These are phyloP conservation scores for Dicentrarchus labrax DNA, from an alignment of 2,113 vertebrate species.

Conservation along the genomic window DNA sequence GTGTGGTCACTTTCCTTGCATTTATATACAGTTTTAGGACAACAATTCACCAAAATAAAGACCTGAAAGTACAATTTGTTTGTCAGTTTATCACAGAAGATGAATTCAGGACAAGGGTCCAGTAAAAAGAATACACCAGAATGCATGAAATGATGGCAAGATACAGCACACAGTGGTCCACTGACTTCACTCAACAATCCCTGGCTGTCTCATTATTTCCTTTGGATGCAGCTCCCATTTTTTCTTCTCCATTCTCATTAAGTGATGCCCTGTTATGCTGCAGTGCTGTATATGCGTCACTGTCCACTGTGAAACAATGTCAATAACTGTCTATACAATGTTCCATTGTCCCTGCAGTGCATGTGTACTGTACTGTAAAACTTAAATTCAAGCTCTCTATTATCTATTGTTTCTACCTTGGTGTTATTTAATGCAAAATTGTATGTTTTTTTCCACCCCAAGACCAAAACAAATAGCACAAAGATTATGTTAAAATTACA, in stretches of 20 bases:
- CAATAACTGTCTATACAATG: conserved; percentile 8
- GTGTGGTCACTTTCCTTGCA: too few species aligned
- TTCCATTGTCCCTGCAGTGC: neutral
- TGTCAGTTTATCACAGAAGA: neutral
- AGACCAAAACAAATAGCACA: neutral
- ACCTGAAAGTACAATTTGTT: neutral
- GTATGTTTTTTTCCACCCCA: neutral
- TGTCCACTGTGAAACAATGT: conserved; percentile 10
- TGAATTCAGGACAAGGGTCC: neutral
- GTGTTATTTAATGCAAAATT: neutral
- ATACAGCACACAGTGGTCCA: conserved; percentile 24
- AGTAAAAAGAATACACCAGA: conserved; percentile 13
- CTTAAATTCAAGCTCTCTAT: too few species aligned
- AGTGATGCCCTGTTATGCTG: conserved; percentile 8
- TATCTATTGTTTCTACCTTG: neutral
- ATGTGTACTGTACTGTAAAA: neutral
- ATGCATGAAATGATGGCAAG: conserved; percentile 34
- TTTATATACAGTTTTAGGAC: too few species aligned
- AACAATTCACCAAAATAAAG: neutral
- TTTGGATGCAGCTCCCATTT: conserved; percentile 25
- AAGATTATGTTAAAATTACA: neutral
- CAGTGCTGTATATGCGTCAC: neutral
- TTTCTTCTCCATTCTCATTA: conserved; percentile 24
- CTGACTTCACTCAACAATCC: conserved; percentile 46
- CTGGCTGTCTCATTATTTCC: conserved; percentile 67